These are phyloP conservation scores for Coryphaenoides rupestris DNA, from an alignment of 2,113 vertebrate genomes.

Conservation along the genomic window DNA sequence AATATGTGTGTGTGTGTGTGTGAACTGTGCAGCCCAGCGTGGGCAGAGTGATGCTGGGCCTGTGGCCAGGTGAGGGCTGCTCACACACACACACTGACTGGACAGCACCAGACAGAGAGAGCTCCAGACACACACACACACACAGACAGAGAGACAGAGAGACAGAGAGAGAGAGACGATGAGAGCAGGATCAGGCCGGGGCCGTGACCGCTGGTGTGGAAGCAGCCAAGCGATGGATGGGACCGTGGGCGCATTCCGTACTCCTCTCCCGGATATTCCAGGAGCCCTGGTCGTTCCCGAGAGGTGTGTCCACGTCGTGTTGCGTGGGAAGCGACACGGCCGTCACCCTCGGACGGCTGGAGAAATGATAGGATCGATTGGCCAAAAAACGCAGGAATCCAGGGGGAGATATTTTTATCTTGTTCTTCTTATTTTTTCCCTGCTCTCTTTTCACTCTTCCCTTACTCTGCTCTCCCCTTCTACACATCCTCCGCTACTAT, in stretches of 20 bases:
- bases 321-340: conserved; percentile 60
- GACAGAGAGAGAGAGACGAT: background rate
- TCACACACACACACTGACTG: no score
- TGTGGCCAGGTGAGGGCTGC: no score
- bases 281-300: background rate
- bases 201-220: no score
- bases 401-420: no score
- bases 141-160: no score
- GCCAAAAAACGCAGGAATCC: conserved; percentile 47
- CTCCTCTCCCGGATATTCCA: conserved; percentile 41
- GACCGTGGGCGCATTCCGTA: conserved; percentile 11
- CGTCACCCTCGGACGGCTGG: conserved; percentile 31
- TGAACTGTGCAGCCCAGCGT: no score
- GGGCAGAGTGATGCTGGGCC: no score
- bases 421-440: conserved; percentile 9
- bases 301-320: conserved; percentile 7
- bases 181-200: no score
- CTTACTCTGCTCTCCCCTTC: conserved; percentile 19
- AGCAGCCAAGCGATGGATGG: conserved; percentile 2
- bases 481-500: conserved; percentile 41
- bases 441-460: background rate
- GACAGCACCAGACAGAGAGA: background rate
- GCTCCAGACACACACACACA: background rate
- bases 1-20: no score
- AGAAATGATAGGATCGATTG: conserved; percentile 42